Base-by-base conservation (phyloP, 1,140 invertebrate species). In the Papilio machaon region DNA sequence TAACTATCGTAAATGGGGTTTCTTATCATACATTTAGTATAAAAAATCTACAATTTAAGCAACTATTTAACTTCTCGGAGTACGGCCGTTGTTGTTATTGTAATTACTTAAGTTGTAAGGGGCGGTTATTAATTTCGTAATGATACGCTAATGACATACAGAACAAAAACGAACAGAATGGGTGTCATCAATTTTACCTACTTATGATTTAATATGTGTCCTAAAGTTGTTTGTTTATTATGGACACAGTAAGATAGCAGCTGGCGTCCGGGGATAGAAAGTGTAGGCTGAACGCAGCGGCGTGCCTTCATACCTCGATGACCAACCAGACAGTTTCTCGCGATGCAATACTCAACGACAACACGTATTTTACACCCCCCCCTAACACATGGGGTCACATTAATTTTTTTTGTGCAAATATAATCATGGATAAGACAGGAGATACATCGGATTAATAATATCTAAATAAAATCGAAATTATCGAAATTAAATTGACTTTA, bases 261-360 rank as follows among this genome's bases (percentile, higher is more conserved):
- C 76, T 15, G 8, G 30, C 74, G 74, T 76, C 76, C 35, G 43
- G 19, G n/a, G 87, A 85, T 88, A 85, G 91, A 94, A 94, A 94
- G 92, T 92, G 87, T 85, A 88, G 85, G 85, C 89, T 91, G 90
- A 87, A 87, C 87, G 87, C 83, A 79, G 87, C 85, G 84, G 90
- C 91, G 89, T 90, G 90, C 91, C 89, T 92, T 92, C 89, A 92
- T 92, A 92, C 87, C 90, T 91, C 90, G 92, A 83, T 92, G 88
- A 87, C 86, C 84, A 88, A 91, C 86, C 86, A 84, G 83, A 85
- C 88, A 85, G 88, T 92, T 92, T 92, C 88, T 89, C 88, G 85
- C 87, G 80, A 87, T 87, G 81, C 85, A 84, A 84, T 80, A 85
- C 49, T 81, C 23, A 30, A 30, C 23, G 23, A 30, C 46, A 54